phyloP scores from a whole-genome alignment of 2,113 vertebrate genomes.

The Clarias magur region DNA sequence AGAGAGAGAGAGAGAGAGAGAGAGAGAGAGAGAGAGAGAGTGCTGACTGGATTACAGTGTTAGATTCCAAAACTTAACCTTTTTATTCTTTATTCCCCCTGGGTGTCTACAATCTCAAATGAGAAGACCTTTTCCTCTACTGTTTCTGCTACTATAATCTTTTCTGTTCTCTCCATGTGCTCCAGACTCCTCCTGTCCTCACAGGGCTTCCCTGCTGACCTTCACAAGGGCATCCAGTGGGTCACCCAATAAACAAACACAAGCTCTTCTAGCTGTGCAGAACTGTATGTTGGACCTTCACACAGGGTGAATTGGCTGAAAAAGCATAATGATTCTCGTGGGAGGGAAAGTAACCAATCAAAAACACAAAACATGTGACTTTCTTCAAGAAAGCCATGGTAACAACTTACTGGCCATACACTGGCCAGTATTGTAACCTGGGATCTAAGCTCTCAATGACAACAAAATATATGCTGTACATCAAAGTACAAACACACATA shows the following conservation, averaged over 20 bases:
- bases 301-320: not conserved
- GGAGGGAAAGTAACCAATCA: conserved; percentile 21
- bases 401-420: not conserved
- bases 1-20: not conserved
- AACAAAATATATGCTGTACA: conserved; percentile 14
- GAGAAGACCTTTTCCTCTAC: not conserved
- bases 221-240: conserved; percentile 49
- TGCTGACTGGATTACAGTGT: not conserved
- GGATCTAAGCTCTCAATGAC: conserved; percentile 16
- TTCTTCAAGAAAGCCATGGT: not conserved
- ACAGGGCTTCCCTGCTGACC: conserved; percentile 43
- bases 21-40: too few species aligned
- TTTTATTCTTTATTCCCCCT: not conserved
- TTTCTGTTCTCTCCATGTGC: conserved; percentile 33
- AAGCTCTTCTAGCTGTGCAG: conserved; percentile 36
- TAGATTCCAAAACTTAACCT: not conserved
- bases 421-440: not conserved
- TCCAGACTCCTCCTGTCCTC: conserved; percentile 30
- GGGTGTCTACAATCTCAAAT: not conserved
- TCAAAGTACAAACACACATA: conserved; percentile 43
- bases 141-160: conserved; percentile 21
- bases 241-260: conserved; percentile 48
- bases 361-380: conserved; percentile 35
- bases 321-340: conserved; percentile 23
- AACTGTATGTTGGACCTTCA: conserved; percentile 30